phyloP scores from a whole-genome alignment of 1,140 invertebrate genomes.

The Planococcus citri region DNA sequence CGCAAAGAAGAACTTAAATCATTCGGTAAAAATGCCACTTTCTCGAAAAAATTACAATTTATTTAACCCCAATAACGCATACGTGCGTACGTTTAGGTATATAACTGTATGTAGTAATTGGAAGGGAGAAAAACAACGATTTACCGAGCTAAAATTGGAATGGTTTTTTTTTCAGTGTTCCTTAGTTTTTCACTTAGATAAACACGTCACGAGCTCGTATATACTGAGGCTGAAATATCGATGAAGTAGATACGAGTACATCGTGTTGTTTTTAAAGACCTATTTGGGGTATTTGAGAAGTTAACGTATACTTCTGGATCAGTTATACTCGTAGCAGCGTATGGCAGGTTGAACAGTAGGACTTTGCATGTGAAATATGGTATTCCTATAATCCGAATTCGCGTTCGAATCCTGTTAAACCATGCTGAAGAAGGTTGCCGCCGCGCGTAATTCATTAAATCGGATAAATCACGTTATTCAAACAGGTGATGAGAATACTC shows the following conservation, averaged over 20 bases:
- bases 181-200: background rate
- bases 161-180: too few relatives aligned
- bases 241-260: background rate
- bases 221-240: background rate
- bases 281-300: background rate
- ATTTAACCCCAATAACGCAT: too few relatives aligned
- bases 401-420: too few relatives aligned
- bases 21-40: background rate
- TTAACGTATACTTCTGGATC: background rate
- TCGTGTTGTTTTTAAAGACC: too few relatives aligned
- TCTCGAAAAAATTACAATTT: background rate
- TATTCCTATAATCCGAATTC: too few relatives aligned
- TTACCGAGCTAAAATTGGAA: too few relatives aligned
- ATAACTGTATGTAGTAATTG: too few relatives aligned
- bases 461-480: background rate
- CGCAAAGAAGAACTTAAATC: background rate
- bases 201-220: background rate
- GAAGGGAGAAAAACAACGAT: too few relatives aligned
- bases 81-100: too few relatives aligned
- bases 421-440: background rate
- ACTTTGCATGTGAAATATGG: background rate
- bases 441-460: background rate
- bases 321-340: background rate
- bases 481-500: background rate
- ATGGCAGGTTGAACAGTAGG: too few relatives aligned